Base-by-base conservation (phyloP, 2,888 invertebrate species). In the Neocrepidodera transversa region DNA sequence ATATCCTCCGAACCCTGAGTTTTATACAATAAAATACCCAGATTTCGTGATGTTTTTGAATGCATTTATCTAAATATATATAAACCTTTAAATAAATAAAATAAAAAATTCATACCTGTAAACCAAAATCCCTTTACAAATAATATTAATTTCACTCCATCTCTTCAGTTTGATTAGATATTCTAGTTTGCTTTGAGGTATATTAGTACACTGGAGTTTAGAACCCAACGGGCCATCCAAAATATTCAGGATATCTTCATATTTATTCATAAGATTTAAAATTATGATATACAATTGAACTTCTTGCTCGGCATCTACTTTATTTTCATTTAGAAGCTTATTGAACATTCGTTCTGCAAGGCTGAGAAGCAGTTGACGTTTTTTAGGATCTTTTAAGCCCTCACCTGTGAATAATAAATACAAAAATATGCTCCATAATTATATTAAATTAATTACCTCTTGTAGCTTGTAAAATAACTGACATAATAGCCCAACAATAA, bases 401-500 rank as follows among this genome's bases (percentile, higher is more conserved):
- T 73, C 73, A 5, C 74, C 45, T 45, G 2, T n/a, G 8, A 26
- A 43, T 6, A 43, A 26, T 36, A 16, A 7, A 3, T n/a, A n/a
- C n/a, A n/a, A n/a, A n/a, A n/a, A n/a, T n/a, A n/a, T n/a, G n/a
- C n/a, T n/a, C n/a, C n/a, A n/a, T n/a, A n/a, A n/a, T n/a, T n/a
- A n/a, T n/a, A n/a, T n/a, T n/a, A n/a, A n/a, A 36, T 32, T 2
- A 13, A n/a, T 26, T 45, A 45, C 45, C 74, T 57, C 75, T 64
- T 0, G 72, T 74, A 71, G 93, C 94, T 86, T 97, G 97, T 83
- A 97, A 86, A 16, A 97, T 90, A 68, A 95, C 88, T 77, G 97
- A 97, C 93, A 97, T 97, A 7, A 98, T 91, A 14, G 94, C 93
- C 99, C 98, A 99, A 78, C 95, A 97, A 78, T 96, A 97, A 78